These are phyloP conservation scores for Thumatha senex DNA, from an alignment of 2,888 invertebrate species.

Conservation along the genomic window DNA sequence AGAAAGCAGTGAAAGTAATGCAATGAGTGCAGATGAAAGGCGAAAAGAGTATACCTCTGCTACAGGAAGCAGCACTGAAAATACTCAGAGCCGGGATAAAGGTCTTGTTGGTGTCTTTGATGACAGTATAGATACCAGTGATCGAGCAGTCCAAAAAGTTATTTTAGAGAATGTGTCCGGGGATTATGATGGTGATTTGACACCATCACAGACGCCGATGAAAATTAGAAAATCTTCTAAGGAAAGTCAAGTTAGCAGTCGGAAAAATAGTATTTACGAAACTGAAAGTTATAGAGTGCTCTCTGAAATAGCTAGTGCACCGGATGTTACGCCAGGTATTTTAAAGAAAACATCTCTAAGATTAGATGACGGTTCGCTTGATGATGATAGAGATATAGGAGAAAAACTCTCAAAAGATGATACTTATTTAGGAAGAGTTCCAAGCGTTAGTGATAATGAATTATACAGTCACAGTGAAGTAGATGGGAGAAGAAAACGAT, in stretches of 20 bases:
- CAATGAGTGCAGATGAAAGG: constrained; percentile 51
- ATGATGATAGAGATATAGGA: constrained; percentile 56
- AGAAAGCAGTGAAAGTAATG: constrained; percentile 46
- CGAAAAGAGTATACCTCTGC: constrained; percentile 57
- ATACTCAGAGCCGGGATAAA: constrained; percentile 53
- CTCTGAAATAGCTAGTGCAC: constrained; percentile 62
- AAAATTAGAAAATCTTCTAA: constrained; percentile 56
- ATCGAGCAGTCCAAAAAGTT: constrained; percentile 65
- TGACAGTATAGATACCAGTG: constrained; percentile 45
- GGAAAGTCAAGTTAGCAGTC: constrained; percentile 65
- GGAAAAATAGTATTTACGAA: constrained; percentile 78
- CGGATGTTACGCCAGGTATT: constrained; percentile 63
- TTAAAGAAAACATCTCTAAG: constrained; percentile 61
- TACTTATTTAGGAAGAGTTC: constrained; percentile 62
- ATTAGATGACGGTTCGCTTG: constrained; percentile 54
- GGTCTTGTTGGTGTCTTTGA: constrained; percentile 58
- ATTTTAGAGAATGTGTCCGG: constrained; percentile 58
- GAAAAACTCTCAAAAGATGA: constrained; percentile 59
- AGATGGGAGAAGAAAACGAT: constrained; percentile 71
- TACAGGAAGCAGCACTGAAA: constrained; percentile 59
- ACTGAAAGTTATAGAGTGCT: constrained; percentile 81
- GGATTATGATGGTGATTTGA: constrained; percentile 56
- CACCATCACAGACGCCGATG: constrained; percentile 58
- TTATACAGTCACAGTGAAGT: constrained; percentile 72
- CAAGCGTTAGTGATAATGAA: constrained; percentile 79